Percentiles rank a stretch among this genome's conserved stretches.
Conservation (phyloP, 2,888 invertebrate genomes). For the Drosophila peninsularis region DNA sequence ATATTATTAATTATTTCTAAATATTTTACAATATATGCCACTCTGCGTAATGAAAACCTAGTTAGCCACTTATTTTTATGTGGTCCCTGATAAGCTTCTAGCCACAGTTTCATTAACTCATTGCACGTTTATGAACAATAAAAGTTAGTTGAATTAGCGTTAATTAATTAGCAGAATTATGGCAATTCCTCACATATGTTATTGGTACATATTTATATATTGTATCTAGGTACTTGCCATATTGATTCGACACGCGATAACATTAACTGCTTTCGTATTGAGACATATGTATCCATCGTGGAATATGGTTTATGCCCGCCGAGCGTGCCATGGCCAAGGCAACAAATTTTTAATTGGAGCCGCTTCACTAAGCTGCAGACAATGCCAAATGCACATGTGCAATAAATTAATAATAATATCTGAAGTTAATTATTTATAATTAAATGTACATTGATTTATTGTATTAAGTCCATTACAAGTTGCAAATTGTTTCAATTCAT, state of each 20-base stretch:
- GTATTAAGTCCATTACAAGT: not conserved
- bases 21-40: not conserved
- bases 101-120: slow-evolving; percentile 14
- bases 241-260: slow-evolving; percentile 48
- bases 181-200: slow-evolving; percentile 1
- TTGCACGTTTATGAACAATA: slow-evolving; percentile 6
- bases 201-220: not conserved
- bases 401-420: slow-evolving; percentile 9
- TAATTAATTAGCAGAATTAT: slow-evolving; percentile 28
- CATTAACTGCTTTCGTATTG: not conserved
- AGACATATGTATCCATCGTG: slow-evolving; percentile 21
- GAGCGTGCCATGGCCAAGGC: slow-evolving; percentile 43
- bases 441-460: not conserved
- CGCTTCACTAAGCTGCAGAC: slow-evolving; percentile 47
- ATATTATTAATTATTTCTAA: not conserved
- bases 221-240: slow-evolving; percentile 24
- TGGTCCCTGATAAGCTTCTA: not conserved
- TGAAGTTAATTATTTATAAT: slow-evolving; percentile 3
- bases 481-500: slow-evolving; percentile 1
- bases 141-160: slow-evolving; percentile 24
- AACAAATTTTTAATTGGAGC: slow-evolving; percentile 46
- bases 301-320: slow-evolving; percentile 45
- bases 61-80: not conserved
- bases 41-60: not conserved
- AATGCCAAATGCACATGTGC: slow-evolving; percentile 2